Evolutionary conservation across 2,113 vertebrate species (phyloP).

Genomic region (Anoplopoma fimbria): DNA sequence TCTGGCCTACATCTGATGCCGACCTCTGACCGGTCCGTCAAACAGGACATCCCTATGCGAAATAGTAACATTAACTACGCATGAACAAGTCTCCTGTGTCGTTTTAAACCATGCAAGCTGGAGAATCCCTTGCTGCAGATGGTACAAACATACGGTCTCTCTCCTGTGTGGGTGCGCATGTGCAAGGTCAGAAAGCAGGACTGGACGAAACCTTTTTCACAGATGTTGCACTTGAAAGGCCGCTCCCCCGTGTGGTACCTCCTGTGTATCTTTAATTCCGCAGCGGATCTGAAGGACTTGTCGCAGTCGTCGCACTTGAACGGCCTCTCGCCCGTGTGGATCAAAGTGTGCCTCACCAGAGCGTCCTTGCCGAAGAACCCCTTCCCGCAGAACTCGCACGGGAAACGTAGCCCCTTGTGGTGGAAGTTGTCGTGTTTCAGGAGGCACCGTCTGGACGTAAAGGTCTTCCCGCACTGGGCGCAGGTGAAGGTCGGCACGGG

Average conservation of each 20-base stretch:
- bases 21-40: background rate
- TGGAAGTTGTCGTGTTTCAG: conserved; percentile 79
- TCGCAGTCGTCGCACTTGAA: conserved; percentile 80
- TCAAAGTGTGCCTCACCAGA: conserved; percentile 76
- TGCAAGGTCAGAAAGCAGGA: conserved; percentile 80
- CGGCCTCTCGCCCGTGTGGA: conserved; percentile 78
- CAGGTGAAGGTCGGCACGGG: conserved; percentile 63
- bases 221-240: conserved; percentile 76
- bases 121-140: conserved; percentile 76
- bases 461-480: conserved; percentile 73
- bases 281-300: conserved; percentile 74
- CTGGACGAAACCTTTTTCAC: conserved; percentile 79
- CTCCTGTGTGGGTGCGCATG: conserved; percentile 80
- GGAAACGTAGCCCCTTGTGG: conserved; percentile 78
- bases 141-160: conserved; percentile 74
- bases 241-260: conserved; percentile 79
- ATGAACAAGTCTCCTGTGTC: conserved; percentile 78
- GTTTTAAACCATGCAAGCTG: conserved; percentile 78
- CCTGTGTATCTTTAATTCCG: conserved; percentile 77
- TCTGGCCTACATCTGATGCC: conserved; percentile 4
- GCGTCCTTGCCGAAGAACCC: conserved; percentile 79
- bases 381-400: conserved; percentile 77
- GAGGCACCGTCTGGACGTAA: conserved; percentile 72
- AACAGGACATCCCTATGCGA: background rate
- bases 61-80: conserved; percentile 49